Percentiles rank a stretch among this genome's conserved stretches.
These are phyloP conservation scores for Lingula anatina DNA, from an alignment of 2,888 invertebrate genomes.

Conservation along the genomic window DNA sequence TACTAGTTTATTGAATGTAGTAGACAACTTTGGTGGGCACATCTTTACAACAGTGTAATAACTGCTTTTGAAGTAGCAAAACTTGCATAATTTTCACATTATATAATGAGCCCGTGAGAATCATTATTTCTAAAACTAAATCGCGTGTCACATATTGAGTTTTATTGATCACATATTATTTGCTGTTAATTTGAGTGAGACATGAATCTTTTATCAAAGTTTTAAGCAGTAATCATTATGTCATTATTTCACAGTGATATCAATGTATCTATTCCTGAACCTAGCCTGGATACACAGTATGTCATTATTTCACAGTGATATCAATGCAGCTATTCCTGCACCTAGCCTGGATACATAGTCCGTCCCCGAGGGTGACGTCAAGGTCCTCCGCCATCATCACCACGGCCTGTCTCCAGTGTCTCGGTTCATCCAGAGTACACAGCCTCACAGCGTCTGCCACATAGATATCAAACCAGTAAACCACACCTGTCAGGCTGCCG, in stretches of 20 bases:
- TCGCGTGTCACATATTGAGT: no score
- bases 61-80: no score
- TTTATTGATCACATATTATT: no score
- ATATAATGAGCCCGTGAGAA: no score
- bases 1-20: no score
- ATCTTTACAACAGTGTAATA: no score
- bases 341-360: conserved; percentile 17
- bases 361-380: conserved; percentile 18
- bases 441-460: conserved; percentile 19
- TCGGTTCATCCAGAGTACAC: conserved; percentile 23
- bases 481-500: conserved; percentile 30
- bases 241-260: conserved; percentile 13
- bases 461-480: conserved; percentile 40
- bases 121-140: no score
- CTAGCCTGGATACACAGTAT: conserved; percentile 18
- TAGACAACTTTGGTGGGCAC: no score
- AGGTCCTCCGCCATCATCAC: conserved; percentile 24
- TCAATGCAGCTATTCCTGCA: conserved; percentile 35
- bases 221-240: no score
- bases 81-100: no score
- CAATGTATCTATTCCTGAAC: conserved; percentile 34
- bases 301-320: conserved; percentile 12
- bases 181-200: no score
- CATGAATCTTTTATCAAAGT: no score
- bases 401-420: conserved; percentile 37